Base-by-base conservation (phyloP, 1,140 invertebrate genomes). In the Lepidostoma basale region DNA sequence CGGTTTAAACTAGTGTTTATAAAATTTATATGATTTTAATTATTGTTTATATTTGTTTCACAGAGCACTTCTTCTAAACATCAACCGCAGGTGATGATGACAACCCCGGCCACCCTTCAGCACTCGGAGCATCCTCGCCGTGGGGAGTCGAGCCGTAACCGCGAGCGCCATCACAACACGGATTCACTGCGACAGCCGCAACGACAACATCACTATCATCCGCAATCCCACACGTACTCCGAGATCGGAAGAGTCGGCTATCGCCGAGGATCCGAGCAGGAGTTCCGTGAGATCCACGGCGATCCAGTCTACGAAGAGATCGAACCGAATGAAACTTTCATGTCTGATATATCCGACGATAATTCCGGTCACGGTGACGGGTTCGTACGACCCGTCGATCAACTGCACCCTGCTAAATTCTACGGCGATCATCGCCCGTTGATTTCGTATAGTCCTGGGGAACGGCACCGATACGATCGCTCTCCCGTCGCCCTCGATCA, bases 231-330 rank as follows among this genome's bases (percentile, higher is more conserved):
- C 72, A 86, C 85, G 0, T 88, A 88, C 74, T 86, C 85, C 0
- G 87, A 88, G 75, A 88, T 88, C 18, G 80, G 83, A 28, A 80
- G 81, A 16, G 78, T 79, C 42, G 54, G 54, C 18, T 83, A 83
- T 45, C 60, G 85, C 47, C 78, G 81, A 14, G 82, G 78, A 3
- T 79, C 80, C 0, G 83, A 83, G 22, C 76, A 77, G 25, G 79
- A 83, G 47, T 82, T 81, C 63, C 71, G 80, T 30, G 79, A 79
- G 12, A 81, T 82, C 59, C 86, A 88, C 69, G 89, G 90, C 73
- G 91, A 92, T 74, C 91, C 91, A 0, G 91, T 92, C 1, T 92
- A 92, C 76, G 92, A 92, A 76, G 91, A 92, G 74, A 92, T 92
- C 44, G 91, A 92, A 73, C 84, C 90, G 0, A 81, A 82, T 74